Evolutionary conservation across 2,888 invertebrate species (phyloP), one percentile per base, ranked within the genome.

Genomic region (Globia sparganii): DNA sequence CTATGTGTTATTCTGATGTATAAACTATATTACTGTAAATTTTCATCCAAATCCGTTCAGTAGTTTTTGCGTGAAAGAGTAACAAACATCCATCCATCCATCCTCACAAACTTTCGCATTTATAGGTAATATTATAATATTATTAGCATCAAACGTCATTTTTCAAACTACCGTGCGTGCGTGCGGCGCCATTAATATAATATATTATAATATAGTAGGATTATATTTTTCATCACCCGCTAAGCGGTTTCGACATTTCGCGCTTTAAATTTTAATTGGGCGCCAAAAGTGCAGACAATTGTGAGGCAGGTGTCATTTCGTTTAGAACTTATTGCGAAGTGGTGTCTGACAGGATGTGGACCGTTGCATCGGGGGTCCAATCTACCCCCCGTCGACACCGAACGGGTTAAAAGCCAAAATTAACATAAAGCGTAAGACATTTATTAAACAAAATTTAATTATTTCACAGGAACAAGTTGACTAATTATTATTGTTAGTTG

Each of bases 311-410:
- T 84, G 86, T 83, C 78, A 72, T 72, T 62, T 71, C 49, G 31
- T 53, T 58, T 65, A 64, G 53, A 82, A 72, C 21, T 66, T 78
- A 77, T 71, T 49, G 18, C 69, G 43, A 53, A 46, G 31, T 59
- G 43, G 34, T 61, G 40, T 34, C 58, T 49, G 74, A 69, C 61
- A 71, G 67, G 21, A 62, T 25, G 8, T 8, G 25, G 49, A 15
- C 21, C 66, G 13, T 53, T 81, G 43, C 83, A 65, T 74, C 74
- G 34, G 68, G 86, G 74, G 83, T 78, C 78, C 86, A 84, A 86
- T 83, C 68, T 78, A 84, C 83, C 86, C 73, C 83, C 83, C 83
- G 86, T 46, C 65, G 83, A 11, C 62, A 64, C 21, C n/a, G 46
- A 71, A 75, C 72, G 62, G 62, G 66, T 83, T 86, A 83, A 83